phyloP scores from a whole-genome alignment of 2,888 invertebrate genomes.

The Drosophila macrospina region DNA sequence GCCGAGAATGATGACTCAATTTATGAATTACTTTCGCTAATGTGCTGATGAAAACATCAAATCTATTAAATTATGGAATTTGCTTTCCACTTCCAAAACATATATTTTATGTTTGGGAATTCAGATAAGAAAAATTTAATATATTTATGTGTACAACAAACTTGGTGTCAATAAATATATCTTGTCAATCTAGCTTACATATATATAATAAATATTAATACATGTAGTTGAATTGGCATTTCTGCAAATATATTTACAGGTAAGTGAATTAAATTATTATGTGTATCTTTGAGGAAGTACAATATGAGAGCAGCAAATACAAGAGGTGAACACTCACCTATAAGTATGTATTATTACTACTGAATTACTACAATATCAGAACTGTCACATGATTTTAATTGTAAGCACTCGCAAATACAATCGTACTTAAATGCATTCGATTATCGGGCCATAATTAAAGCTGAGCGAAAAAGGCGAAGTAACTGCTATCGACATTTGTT shows the following conservation, averaged over 20 bases:
- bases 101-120: not conserved
- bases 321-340: no score
- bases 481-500: constrained; percentile 35
- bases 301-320: no score
- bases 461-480: constrained; percentile 21
- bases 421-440: constrained; percentile 25
- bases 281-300: no score
- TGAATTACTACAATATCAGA: not conserved
- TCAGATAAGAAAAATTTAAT: no score
- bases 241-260: no score
- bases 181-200: no score
- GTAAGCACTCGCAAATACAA: constrained; percentile 2
- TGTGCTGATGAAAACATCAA: not conserved
- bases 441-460: constrained; percentile 42
- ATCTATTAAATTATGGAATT: not conserved
- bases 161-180: no score
- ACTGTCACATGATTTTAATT: not conserved
- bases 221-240: no score
- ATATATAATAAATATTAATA: no score
- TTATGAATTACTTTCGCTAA: constrained; percentile 17
- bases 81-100: not conserved
- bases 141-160: no score
- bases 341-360: not conserved
- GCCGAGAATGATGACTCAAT: constrained; percentile 40
- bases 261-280: no score